Conservation (phyloP, 1,140 invertebrate genomes). For the Neomicropteryx cornuta region DNA sequence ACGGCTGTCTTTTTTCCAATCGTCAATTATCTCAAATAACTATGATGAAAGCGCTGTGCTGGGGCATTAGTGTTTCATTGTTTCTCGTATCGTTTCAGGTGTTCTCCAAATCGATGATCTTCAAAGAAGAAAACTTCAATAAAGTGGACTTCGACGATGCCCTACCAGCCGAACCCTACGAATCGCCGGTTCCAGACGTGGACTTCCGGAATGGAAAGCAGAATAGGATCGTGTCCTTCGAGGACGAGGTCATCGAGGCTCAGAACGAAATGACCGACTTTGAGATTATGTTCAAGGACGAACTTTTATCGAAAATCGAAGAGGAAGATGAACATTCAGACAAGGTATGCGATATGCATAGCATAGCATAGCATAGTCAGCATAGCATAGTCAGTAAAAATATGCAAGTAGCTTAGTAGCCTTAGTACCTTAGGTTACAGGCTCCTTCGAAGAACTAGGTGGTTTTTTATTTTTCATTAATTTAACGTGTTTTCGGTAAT, state of each 20-base stretch:
- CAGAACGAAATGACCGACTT: constrained; percentile 30
- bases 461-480: no score
- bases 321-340: constrained; percentile 37
- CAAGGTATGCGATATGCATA: no score
- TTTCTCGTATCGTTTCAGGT: constrained; percentile 24
- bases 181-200: constrained; percentile 27
- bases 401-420: no score
- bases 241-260: constrained; percentile 31
- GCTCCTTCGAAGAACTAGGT: no score
- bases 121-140: constrained; percentile 28
- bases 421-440: no score
- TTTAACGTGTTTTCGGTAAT: no score
- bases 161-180: constrained; percentile 20
- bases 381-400: no score
- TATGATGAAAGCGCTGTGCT: no score
- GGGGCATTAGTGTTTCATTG: no score
- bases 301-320: constrained; percentile 33
- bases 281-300: constrained; percentile 42
- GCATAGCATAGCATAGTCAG: no score
- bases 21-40: no score
- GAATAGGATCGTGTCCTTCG: constrained; percentile 33
- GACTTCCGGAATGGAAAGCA: constrained; percentile 29
- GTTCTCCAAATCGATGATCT: constrained; percentile 39
- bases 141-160: constrained; percentile 10
- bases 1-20: no score